Conservation (phyloP, 92 coral and sea anemone species). For the Palythoa caribaeorum region DNA sequence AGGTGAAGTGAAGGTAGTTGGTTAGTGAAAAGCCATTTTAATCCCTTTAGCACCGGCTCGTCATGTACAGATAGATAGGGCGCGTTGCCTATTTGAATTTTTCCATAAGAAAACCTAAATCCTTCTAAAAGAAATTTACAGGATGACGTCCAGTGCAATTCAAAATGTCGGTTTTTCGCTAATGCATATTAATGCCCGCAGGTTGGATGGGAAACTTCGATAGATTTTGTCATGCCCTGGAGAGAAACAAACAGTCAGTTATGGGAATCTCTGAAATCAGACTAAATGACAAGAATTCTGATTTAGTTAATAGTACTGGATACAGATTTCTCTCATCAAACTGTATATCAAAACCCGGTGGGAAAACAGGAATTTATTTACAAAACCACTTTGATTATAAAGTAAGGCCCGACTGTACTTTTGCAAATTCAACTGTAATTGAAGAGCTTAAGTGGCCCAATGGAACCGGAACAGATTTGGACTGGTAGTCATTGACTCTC, state of each 20-base stretch:
- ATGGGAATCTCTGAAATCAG: slow-evolving; percentile 44
- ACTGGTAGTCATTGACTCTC: too few species aligned
- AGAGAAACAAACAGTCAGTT: slow-evolving; percentile 1
- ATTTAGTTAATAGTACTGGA: neutral
- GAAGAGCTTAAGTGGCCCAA: neutral
- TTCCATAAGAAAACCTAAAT: too few species aligned
- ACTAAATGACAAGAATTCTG: slow-evolving; percentile 39
- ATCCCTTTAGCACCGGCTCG: too few species aligned
- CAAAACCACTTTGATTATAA: slow-evolving; percentile 37
- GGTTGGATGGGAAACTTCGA: slow-evolving; percentile 36
- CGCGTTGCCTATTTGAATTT: too few species aligned
- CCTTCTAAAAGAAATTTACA: too few species aligned
- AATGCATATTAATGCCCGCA: slow-evolving; percentile 43
- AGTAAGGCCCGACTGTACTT: slow-evolving; percentile 23
- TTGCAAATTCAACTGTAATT: slow-evolving; percentile 17
- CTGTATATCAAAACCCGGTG: slow-evolving; percentile 28
- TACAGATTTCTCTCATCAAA: slow-evolving; percentile 33
- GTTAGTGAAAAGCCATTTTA: too few species aligned
- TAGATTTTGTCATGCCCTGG: neutral
- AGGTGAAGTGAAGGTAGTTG: too few species aligned
- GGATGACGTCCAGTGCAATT: too few species aligned
- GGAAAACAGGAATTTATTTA: slow-evolving; percentile 52
- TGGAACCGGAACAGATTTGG: too few species aligned
- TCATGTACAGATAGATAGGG: too few species aligned
- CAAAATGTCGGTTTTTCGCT: too few species aligned